phyloP scores from a whole-genome alignment of 2,797 vertebrate genomes.

The Synaphobranchus kaupii region DNA sequence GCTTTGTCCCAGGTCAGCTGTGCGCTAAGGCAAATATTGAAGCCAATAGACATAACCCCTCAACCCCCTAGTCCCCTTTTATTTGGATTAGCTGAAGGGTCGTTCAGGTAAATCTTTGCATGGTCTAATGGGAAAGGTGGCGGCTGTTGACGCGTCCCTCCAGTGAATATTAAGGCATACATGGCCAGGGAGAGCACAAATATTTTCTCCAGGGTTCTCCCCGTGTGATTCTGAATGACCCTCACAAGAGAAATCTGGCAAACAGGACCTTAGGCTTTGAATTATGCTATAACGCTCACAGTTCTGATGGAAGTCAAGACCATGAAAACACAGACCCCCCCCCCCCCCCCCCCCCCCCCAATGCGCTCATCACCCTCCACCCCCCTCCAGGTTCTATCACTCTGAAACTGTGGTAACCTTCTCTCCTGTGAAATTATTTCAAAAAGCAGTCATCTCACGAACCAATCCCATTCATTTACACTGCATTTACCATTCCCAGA shows the following conservation, averaged over 20 bases:
- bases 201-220: neutral
- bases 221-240: neutral
- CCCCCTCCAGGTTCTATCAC: neutral
- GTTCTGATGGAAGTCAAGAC: neutral
- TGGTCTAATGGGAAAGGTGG: neutral
- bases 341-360: neutral
- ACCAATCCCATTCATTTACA: conserved; percentile 53
- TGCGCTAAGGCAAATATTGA: neutral
- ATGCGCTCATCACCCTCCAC: neutral
- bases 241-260: neutral
- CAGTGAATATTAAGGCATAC: neutral
- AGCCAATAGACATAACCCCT: neutral
- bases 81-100: neutral
- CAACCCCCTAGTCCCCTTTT: neutral
- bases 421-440: conserved; percentile 22
- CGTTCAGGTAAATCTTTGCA: neutral
- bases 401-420: conserved; percentile 13
- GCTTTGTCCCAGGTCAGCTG: neutral
- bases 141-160: neutral
- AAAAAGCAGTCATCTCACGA: conserved; percentile 57
- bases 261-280: neutral
- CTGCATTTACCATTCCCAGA: conserved; percentile 62
- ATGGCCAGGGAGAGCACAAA: neutral
- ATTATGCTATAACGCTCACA: neutral
- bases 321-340: neutral